Base-by-base conservation (phyloP, 2,113 vertebrate genomes). In the Campylorhamphus procurvoides region DNA sequence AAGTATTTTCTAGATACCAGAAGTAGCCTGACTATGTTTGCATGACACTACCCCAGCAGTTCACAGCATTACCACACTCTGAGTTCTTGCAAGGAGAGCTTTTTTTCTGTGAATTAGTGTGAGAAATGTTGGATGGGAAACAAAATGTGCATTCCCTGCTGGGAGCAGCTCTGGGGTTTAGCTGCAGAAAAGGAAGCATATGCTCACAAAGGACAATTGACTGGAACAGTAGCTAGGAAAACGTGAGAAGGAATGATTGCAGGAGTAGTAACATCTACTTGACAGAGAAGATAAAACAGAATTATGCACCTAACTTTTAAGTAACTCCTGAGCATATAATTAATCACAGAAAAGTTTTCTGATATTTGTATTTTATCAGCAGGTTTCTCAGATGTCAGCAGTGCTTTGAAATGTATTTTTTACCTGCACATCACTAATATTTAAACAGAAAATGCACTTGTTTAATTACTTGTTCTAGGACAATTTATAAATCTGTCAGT, bases 391-490 rank as follows among this genome's bases (percentile, higher is more conserved):
- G 77, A 62, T 71, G 63, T 90, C 49, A 80, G 18, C 5, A 5
- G 13, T 68, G 25, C 81, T 84, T 82, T 74, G 73, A 90, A 90
- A 44, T 90, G 27, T 62, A 6, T 87, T 89, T 89, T 89, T 31
- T 86, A 53, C 66, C 16, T 55, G 19, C 15, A 42, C 31, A 23
- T 77, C 12, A 23, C 42, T 95, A 81, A 63, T 20, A 20, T 85
- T 91, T 74, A 81, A 80, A 74, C 19, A 87, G 44, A 66, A 60
- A 87, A 16, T 52, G 24, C 58, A 31, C 89, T 95, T 92, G 28
- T 87, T 90, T 92, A 95, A 88, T 92, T 95, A 72, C 31, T 94
- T 18, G 28, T 96, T 91, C 71, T 80, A 28, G 75, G 60, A 47
- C 71, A 93, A 33, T 72, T 88, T 94, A 87, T 72, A 82, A 66